phyloP scores from a whole-genome alignment of 1,140 invertebrate genomes.

The Rhizoglyphus robini region DNA sequence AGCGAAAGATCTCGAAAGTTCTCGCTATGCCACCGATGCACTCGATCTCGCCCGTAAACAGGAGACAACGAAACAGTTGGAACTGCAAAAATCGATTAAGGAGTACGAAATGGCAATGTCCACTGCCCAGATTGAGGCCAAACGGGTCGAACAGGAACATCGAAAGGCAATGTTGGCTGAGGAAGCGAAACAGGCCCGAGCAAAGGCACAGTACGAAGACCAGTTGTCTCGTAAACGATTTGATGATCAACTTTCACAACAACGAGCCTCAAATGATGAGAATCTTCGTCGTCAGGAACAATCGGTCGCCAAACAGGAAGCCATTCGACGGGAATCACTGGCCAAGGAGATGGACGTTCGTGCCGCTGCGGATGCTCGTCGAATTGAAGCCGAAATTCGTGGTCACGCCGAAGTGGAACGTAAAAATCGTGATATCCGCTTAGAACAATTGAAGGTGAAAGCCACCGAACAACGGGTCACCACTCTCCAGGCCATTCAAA shows the following conservation, averaged over 20 bases:
- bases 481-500: constrained; percentile 88
- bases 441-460: constrained; percentile 81
- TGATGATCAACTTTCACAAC: constrained; percentile 84
- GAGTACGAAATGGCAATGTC: constrained; percentile 86
- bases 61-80: constrained; percentile 72
- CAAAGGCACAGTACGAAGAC: constrained; percentile 91
- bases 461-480: constrained; percentile 83
- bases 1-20: constrained; percentile 81
- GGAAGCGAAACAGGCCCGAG: constrained; percentile 87
- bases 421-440: constrained; percentile 87
- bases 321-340: constrained; percentile 78
- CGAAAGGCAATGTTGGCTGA: constrained; percentile 77
- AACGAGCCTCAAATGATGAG: constrained; percentile 84
- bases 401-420: constrained; percentile 81
- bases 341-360: constrained; percentile 90
- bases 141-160: constrained; percentile 75
- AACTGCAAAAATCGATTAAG: constrained; percentile 66
- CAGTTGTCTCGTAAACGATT: constrained; percentile 86
- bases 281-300: constrained; percentile 88
- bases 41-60: constrained; percentile 84
- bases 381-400: constrained; percentile 75
- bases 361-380: constrained; percentile 80
- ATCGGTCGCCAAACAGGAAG: constrained; percentile 92
- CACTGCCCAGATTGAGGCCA: constrained; percentile 74
- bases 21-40: constrained; percentile 74